Conservation (phyloP, 2,888 invertebrate species). For the Germaria angustata region DNA sequence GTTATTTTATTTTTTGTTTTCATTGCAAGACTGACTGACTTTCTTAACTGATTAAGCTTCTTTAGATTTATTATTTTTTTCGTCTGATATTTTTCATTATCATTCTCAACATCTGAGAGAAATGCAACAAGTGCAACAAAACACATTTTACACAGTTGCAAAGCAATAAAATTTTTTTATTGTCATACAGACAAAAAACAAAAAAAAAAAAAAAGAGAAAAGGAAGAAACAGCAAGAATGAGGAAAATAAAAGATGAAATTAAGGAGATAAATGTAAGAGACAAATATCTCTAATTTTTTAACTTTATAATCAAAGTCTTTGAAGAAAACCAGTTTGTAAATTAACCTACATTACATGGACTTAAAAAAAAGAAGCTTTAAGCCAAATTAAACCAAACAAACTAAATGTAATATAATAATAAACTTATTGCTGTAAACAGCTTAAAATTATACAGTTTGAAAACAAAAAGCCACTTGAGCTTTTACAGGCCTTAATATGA, state of each 20-base stretch:
- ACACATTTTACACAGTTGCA: neutral
- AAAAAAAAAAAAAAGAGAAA: neutral
- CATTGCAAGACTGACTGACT: neutral
- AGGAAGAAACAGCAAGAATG: neutral
- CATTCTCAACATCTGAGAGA: slow-evolving; percentile 26
- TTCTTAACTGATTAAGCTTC: slow-evolving; percentile 46
- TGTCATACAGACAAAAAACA: slow-evolving; percentile 9
- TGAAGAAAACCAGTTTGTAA: slow-evolving; percentile 58
- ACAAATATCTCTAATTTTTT: slow-evolving; percentile 4
- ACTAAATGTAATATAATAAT: slow-evolving; percentile 13
- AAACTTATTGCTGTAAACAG: slow-evolving; percentile 8
- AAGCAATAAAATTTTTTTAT: slow-evolving; percentile 37
- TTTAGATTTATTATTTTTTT: slow-evolving; percentile 2
- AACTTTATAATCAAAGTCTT: slow-evolving; percentile 36
- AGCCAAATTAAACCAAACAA: slow-evolving; percentile 2
- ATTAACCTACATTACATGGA: slow-evolving; percentile 64
- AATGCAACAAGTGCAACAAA: slow-evolving; percentile 54
- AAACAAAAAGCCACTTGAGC: neutral
- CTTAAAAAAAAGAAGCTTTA: slow-evolving; percentile 28
- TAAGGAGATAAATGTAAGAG: neutral
- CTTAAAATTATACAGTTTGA: slow-evolving; percentile 13
- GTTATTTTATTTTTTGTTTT: slow-evolving; percentile 5
- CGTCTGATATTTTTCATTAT: slow-evolving; percentile 30
- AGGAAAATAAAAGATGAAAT: neutral
- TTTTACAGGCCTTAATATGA: neutral